Evolutionary conservation across 2,888 invertebrate species (phyloP).

Genomic region (Oligia strigilis): DNA sequence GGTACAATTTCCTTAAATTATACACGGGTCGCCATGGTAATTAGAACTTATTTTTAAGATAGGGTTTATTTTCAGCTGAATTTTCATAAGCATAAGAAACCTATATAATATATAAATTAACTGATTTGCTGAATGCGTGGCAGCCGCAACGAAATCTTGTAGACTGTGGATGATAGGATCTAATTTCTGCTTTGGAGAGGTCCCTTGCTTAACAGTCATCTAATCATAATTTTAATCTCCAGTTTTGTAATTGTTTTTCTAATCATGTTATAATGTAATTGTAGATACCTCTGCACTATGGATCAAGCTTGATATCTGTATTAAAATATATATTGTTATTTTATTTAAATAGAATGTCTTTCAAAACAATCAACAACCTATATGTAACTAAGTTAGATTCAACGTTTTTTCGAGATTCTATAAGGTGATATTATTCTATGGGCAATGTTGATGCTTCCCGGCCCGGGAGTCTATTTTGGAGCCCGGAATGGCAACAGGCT

Average conservation of each 20-base stretch:
- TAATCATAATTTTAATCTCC: too few relatives aligned
- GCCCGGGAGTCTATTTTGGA: too few relatives aligned
- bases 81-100: background rate
- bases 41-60: background rate
- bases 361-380: background rate
- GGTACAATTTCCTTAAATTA: slow-evolving; percentile 12
- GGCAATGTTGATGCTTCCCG: background rate
- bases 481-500: background rate
- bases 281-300: too few relatives aligned
- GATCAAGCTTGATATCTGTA: too few relatives aligned
- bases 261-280: too few relatives aligned
- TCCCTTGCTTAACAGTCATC: background rate
- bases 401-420: background rate
- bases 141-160: too few relatives aligned
- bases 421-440: too few relatives aligned
- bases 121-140: too few relatives aligned
- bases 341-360: background rate
- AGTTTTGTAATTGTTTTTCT: too few relatives aligned
- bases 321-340: too few relatives aligned
- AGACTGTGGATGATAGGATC: background rate
- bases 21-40: background rate
- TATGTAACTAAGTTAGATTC: background rate
- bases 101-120: too few relatives aligned
- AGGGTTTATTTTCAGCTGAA: background rate
- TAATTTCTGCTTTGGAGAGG: background rate